Percentiles rank a stretch among this genome's conserved stretches.
phyloP scores from a whole-genome alignment of 2,797 vertebrate species.

The Acrossocheilus wenchowensis region DNA sequence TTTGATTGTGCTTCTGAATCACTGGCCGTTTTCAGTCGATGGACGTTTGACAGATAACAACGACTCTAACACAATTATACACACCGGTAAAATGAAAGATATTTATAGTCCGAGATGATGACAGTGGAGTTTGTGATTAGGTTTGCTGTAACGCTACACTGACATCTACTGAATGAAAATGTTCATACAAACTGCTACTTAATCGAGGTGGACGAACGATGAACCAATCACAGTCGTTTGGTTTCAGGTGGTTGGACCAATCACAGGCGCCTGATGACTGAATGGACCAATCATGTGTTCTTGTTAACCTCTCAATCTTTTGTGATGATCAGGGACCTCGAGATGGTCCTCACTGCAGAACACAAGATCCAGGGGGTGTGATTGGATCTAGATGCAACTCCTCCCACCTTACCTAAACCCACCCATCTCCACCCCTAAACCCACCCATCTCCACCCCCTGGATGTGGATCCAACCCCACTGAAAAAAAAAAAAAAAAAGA shows the following conservation, averaged over 20 bases:
- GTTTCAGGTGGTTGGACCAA: too few relatives aligned
- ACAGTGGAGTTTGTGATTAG: neutral
- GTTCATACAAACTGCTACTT: neutral
- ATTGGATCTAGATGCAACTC: too few relatives aligned
- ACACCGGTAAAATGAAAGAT: accelerated
- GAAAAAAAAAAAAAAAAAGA: too few relatives aligned
- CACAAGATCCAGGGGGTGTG: too few relatives aligned
- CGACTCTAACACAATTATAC: neutral
- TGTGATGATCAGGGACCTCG: too few relatives aligned
- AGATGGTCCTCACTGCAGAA: too few relatives aligned
- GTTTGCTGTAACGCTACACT: neutral
- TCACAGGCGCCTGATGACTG: neutral
- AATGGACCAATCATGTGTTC: neutral
- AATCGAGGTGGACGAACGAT: neutral
- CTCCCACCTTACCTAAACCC: too few relatives aligned
- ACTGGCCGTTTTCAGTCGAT: too few relatives aligned
- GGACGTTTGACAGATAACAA: too few relatives aligned
- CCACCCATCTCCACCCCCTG: too few relatives aligned
- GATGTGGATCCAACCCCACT: too few relatives aligned
- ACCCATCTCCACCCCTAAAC: too few relatives aligned
- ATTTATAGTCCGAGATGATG: neutral
- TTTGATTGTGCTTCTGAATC: neutral
- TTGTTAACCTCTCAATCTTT: neutral
- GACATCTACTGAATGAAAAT: neutral
- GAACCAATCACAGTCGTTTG: neutral